Conservation (phyloP, 2,797 vertebrate species). For the Trematomus bernacchii region DNA sequence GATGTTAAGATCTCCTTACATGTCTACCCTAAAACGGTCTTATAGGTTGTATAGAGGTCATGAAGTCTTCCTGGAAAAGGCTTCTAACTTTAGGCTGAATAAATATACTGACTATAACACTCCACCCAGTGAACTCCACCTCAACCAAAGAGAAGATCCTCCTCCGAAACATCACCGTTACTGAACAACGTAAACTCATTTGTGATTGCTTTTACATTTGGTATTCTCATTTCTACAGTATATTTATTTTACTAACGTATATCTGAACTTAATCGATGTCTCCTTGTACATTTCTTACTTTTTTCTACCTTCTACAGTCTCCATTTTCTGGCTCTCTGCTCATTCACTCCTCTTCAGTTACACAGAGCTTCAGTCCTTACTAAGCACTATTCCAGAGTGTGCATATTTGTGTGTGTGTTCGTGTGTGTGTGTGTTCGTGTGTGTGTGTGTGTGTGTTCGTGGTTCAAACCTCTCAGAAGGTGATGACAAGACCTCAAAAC, state of each 20-base stretch:
- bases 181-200: neutral
- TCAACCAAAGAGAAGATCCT: neutral
- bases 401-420: conserved; percentile 12
- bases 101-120: too few relatives aligned
- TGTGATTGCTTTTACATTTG: neutral
- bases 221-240: neutral
- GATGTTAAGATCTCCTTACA: too few relatives aligned
- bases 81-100: too few relatives aligned
- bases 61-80: too few relatives aligned
- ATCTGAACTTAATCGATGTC: neutral
- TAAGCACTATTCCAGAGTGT: conserved; percentile 77
- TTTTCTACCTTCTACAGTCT: conserved; percentile 2
- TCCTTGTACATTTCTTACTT: too few relatives aligned
- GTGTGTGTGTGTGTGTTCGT: conserved; percentile 44
- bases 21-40: too few relatives aligned
- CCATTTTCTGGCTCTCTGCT: conserved; percentile 10
- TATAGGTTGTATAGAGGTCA: too few relatives aligned
- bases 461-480: conserved; percentile 68
- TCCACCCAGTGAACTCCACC: too few relatives aligned
- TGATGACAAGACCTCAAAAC: conserved; percentile 76
- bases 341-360: conserved; percentile 38
- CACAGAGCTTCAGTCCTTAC: conserved; percentile 50
- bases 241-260: too few relatives aligned
- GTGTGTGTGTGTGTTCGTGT: conserved; percentile 42
- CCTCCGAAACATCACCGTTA: neutral